Evolutionary conservation across 2,797 vertebrate species (phyloP).

Genomic region (Stomatorhinus walkeri): DNA sequence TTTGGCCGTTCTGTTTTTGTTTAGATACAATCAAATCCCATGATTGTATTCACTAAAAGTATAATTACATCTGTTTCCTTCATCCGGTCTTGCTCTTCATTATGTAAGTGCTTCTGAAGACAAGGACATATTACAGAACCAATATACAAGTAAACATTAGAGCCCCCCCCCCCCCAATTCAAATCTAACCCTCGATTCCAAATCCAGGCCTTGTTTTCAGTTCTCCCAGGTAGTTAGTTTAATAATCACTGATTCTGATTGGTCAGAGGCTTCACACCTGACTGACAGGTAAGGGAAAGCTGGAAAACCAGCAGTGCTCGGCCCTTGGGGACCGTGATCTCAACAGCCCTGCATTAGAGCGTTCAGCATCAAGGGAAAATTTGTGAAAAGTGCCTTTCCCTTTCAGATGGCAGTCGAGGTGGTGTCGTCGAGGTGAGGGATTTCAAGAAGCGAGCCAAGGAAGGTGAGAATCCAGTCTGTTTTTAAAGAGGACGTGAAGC

Average conservation of each 20-base stretch:
- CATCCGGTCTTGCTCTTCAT: neutral
- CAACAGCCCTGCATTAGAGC: neutral
- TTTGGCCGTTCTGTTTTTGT: neutral
- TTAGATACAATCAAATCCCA: slow-evolving; percentile 15
- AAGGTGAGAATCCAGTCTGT: slow-evolving; percentile 69
- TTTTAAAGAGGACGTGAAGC: slow-evolving; percentile 32
- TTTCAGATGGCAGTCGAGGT: slow-evolving; percentile 77
- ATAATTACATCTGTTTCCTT: neutral
- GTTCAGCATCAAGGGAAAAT: neutral
- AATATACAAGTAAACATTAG: neutral
- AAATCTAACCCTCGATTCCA: too few relatives aligned
- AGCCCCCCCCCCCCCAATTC: neutral
- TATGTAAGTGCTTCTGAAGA: neutral
- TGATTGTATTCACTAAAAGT: neutral
- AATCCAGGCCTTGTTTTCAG: too few relatives aligned
- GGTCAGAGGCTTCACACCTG: too few relatives aligned
- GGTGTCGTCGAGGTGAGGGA: slow-evolving; percentile 83
- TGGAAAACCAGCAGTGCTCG: too few relatives aligned
- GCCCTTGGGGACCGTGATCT: too few relatives aligned
- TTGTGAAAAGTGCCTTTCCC: slow-evolving; percentile 24
- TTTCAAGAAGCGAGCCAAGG: slow-evolving; percentile 89
- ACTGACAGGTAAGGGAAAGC: too few relatives aligned
- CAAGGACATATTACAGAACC: neutral
- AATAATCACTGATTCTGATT: too few relatives aligned
- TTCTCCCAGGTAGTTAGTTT: too few relatives aligned